These are phyloP conservation scores for Petromus typicus DNA, from an alignment of 2,113 vertebrate genomes.

Conservation along the genomic window DNA sequence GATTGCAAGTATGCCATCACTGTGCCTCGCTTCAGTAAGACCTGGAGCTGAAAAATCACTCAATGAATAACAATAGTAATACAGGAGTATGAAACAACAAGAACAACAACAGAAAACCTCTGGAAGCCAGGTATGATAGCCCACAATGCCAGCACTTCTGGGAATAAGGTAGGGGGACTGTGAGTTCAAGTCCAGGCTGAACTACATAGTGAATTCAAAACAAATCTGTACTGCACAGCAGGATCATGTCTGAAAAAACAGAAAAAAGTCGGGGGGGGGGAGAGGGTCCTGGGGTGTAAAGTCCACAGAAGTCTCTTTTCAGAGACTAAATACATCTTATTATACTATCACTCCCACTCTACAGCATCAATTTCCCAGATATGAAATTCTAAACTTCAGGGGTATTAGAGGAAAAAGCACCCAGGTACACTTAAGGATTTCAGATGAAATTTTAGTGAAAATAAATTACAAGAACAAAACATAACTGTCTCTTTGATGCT, in stretches of 20 bases:
- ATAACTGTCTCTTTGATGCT: too few relatives aligned
- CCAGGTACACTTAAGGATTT: not conserved
- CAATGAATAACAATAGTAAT: not conserved
- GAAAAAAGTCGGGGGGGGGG: not conserved
- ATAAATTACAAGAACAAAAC: too few relatives aligned
- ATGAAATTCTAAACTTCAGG: conserved; percentile 8
- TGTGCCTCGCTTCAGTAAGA: not conserved
- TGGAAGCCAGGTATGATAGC: not conserved
- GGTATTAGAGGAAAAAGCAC: not conserved
- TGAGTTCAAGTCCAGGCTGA: not conserved
- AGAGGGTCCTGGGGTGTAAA: not conserved
- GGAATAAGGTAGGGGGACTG: too few relatives aligned
- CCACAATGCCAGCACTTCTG: not conserved
- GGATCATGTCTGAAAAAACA: not conserved
- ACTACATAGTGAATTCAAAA: not conserved
- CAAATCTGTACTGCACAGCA: not conserved
- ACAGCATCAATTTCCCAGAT: not conserved
- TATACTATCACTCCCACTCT: not conserved
- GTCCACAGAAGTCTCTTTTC: not conserved
- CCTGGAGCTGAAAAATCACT: conserved; percentile 9
- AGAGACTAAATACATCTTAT: not conserved
- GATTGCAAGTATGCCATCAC: not conserved
- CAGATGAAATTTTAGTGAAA: not conserved
- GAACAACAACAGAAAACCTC: not conserved
- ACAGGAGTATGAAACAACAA: not conserved